These are phyloP conservation scores for Leucophenga maculata DNA, from an alignment of 2,888 invertebrate species.

Conservation along the genomic window DNA sequence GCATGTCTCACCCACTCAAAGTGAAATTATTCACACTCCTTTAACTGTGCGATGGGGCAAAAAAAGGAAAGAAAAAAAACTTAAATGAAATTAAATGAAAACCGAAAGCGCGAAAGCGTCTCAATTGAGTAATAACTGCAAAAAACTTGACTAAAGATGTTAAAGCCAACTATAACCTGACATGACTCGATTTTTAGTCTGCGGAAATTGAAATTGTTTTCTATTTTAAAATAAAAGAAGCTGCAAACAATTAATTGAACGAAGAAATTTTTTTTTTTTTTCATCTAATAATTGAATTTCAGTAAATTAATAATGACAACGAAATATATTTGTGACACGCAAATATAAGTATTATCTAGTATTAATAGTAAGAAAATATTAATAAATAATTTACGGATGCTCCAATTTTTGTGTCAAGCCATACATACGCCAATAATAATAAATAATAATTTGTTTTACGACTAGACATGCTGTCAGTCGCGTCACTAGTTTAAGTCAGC, in stretches of 20 bases:
- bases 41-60: neutral
- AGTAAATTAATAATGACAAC: constrained; percentile 6
- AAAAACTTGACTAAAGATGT: constrained; percentile 15
- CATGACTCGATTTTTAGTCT: neutral
- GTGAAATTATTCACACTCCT: constrained; percentile 3
- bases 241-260: neutral
- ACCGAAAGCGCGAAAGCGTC: no score
- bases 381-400: neutral
- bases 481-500: no score
- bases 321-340: no score
- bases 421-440: no score
- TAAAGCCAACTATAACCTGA: neutral
- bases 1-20: neutral
- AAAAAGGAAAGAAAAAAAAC: neutral
- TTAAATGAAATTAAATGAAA: no score
- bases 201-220: neutral
- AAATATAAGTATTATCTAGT: no score
- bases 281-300: neutral
- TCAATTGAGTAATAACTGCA: constrained; percentile 15
- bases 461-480: no score
- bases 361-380: neutral
- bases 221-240: no score
- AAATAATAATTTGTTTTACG: no score
- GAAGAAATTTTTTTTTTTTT: neutral
- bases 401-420: neutral